Conservation (phyloP, 2,888 invertebrate species). For the Danaus chrysippus region DNA sequence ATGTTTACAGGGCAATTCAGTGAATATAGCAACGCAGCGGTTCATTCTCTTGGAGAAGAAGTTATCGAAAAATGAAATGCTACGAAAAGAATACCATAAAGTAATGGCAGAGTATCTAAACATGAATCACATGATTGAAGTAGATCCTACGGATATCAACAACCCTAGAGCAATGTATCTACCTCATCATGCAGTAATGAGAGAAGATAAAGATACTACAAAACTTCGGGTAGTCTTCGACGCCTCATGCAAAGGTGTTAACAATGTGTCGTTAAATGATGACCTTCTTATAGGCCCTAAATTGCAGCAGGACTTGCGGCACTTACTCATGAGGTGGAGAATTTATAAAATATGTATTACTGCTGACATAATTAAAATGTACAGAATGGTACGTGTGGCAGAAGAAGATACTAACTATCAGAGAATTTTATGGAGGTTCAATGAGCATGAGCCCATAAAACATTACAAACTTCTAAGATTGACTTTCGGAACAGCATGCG, state of each 20-base stretch:
- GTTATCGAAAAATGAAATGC: slow-evolving; percentile 25
- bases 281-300: slow-evolving; percentile 17
- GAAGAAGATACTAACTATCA: slow-evolving; percentile 34
- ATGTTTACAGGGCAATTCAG: too few species aligned
- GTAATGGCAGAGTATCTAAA: slow-evolving; percentile 30
- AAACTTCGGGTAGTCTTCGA: slow-evolving; percentile 34
- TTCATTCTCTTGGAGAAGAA: slow-evolving; percentile 30
- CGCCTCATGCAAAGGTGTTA: slow-evolving; percentile 10
- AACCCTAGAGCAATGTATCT: slow-evolving; percentile 25
- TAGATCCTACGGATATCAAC: slow-evolving; percentile 29
- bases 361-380: slow-evolving; percentile 31
- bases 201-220: slow-evolving; percentile 26
- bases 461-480: slow-evolving; percentile 33
- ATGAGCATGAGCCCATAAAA: slow-evolving; percentile 19
- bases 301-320: slow-evolving; percentile 28
- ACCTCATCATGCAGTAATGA: slow-evolving; percentile 33
- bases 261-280: slow-evolving; percentile 29
- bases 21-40: slow-evolving; percentile 29
- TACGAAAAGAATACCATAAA: slow-evolving; percentile 29
- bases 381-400: slow-evolving; percentile 29
- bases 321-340: slow-evolving; percentile 26
- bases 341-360: slow-evolving; percentile 26
- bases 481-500: slow-evolving; percentile 39
- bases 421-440: slow-evolving; percentile 31
- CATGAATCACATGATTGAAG: slow-evolving; percentile 29